These are phyloP conservation scores for Apamea epomidion DNA, from an alignment of 2,888 invertebrate species.

Conservation along the genomic window DNA sequence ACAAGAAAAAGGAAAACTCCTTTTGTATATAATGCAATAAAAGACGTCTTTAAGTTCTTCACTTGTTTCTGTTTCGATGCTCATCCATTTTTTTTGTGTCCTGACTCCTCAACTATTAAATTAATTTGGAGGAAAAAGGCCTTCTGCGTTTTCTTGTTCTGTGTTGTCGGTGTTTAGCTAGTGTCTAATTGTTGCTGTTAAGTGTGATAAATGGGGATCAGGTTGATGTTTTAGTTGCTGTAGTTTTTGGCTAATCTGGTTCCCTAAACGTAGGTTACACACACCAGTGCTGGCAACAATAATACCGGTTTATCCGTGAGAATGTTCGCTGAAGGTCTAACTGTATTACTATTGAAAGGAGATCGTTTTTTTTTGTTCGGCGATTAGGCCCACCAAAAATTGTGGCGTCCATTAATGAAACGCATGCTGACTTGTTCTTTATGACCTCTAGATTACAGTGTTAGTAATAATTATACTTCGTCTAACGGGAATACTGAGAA, in stretches of 20 bases:
- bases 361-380: background rate
- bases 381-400: no score
- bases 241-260: slow-evolving; percentile 50
- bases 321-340: background rate
- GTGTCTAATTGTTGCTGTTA: slow-evolving; percentile 61
- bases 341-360: background rate
- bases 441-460: background rate
- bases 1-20: background rate
- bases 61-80: background rate
- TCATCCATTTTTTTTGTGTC: background rate
- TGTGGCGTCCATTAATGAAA: no score
- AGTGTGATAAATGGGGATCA: slow-evolving; percentile 56
- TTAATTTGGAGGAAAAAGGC: background rate
- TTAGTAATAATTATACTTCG: background rate
- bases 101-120: background rate
- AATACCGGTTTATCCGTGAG: background rate
- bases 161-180: slow-evolving; percentile 31
- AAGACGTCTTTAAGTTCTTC: background rate
- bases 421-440: no score
- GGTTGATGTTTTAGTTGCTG: slow-evolving; percentile 50
- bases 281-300: background rate
- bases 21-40: background rate
- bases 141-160: slow-evolving; percentile 19
- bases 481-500: background rate
- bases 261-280: slow-evolving; percentile 1